A percentile compares a stretch with the other conserved stretches of the same genome.
Conservation (phyloP, 2,888 invertebrate genomes). For the Cylindroiulus punctatus region DNA sequence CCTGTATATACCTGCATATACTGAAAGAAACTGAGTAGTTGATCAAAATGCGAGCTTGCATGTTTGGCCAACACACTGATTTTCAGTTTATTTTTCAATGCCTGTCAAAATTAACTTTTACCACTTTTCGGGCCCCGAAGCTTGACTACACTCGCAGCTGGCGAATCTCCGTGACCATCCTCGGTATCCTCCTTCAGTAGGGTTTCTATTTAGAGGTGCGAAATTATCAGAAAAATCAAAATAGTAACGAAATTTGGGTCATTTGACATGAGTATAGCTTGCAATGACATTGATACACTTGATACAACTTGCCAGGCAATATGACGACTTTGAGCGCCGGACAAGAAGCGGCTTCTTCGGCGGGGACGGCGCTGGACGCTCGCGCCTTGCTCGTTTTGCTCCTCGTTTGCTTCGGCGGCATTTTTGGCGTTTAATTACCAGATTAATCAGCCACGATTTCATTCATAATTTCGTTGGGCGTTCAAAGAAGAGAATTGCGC, state of each 20-base stretch:
- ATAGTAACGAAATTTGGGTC: not conserved
- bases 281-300: too few species aligned
- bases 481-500: too few species aligned
- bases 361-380: not conserved
- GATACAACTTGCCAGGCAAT: not conserved
- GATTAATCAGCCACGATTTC: too few species aligned
- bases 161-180: not conserved
- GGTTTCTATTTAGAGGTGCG: not conserved
- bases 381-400: not conserved
- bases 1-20: too few species aligned
- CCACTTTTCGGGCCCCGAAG: not conserved
- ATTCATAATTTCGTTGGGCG: too few species aligned
- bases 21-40: too few species aligned
- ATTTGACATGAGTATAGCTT: not conserved
- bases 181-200: not conserved
- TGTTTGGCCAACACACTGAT: too few species aligned
- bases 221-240: too few species aligned
- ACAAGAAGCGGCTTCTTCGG: not conserved
- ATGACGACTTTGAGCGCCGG: not conserved
- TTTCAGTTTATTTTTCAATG: too few species aligned
- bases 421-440: not conserved
- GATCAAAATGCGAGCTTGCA: too few species aligned
- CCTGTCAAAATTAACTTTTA: not conserved
- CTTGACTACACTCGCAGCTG: not conserved
- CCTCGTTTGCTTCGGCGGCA: constrained; percentile 9